Conservation (phyloP, 1,140 invertebrate genomes). For the Sitobion miscanthi region DNA sequence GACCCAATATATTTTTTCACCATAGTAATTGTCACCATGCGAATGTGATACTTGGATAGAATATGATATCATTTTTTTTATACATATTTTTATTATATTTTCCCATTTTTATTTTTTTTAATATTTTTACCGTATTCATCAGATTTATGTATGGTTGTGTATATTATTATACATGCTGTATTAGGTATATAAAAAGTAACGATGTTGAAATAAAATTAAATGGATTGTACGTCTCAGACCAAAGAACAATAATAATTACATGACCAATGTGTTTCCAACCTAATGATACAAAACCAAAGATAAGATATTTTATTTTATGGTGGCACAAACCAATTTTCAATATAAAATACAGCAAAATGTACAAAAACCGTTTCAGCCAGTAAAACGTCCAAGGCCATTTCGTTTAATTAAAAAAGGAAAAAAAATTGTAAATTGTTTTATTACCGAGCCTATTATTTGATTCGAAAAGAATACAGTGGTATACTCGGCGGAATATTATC, state of each 20-base stretch:
- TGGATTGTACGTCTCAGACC: neutral
- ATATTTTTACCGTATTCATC: neutral
- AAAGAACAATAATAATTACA: neutral
- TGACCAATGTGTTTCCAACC: neutral
- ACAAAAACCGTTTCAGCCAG: neutral
- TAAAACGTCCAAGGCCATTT: neutral
- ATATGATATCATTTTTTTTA: neutral
- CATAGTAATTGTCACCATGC: neutral
- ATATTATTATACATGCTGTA: neutral
- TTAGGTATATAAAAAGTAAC: neutral
- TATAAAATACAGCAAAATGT: neutral
- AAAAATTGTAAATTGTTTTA: neutral
- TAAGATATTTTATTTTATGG: neutral
- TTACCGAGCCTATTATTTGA: neutral
- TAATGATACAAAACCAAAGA: neutral
- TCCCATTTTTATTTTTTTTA: neutral
- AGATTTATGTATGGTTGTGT: neutral
- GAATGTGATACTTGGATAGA: neutral
- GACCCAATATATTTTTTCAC: neutral
- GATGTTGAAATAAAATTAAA: neutral
- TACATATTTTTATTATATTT: neutral
- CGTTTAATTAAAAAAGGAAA: neutral
- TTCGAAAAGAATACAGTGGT: neutral
- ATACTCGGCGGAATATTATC: neutral
- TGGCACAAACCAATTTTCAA: neutral